phyloP scores from a whole-genome alignment of 2,888 invertebrate genomes.

The Aporophyla nigra region DNA sequence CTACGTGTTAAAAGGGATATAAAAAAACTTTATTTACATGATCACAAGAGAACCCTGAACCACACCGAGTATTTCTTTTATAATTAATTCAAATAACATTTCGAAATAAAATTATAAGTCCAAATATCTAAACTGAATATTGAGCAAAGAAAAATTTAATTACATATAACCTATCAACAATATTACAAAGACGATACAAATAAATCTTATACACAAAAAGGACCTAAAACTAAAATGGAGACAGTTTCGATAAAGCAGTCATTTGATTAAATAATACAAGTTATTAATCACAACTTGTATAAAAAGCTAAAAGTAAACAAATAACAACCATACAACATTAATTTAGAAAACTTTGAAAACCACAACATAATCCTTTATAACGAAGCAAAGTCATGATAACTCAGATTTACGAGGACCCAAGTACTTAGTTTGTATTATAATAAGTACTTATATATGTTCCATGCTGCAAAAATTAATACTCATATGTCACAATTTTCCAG shows the following conservation, averaged over 20 bases:
- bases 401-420: not conserved
- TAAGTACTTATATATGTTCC: not conserved
- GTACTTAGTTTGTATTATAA: not conserved
- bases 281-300: constrained; percentile 25
- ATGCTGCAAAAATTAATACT: not conserved
- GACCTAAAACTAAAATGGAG: constrained; percentile 1
- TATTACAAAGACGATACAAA: constrained; percentile 9
- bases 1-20: constrained; percentile 19
- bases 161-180: constrained; percentile 20
- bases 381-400: constrained; percentile 16
- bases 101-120: constrained; percentile 19
- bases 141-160: constrained; percentile 52
- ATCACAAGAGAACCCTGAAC: constrained; percentile 53
- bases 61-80: constrained; percentile 43
- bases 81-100: constrained; percentile 27
- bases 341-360: constrained; percentile 24
- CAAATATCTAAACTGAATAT: constrained; percentile 33
- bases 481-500: not conserved
- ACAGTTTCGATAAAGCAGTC: constrained; percentile 4
- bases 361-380: constrained; percentile 20
- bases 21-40: constrained; percentile 45
- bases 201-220: not conserved
- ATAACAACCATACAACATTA: not conserved
- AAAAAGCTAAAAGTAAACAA: not conserved
- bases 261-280: constrained; percentile 20